phyloP scores from a whole-genome alignment of 2,113 vertebrate genomes.

The Neotoma lepida region DNA sequence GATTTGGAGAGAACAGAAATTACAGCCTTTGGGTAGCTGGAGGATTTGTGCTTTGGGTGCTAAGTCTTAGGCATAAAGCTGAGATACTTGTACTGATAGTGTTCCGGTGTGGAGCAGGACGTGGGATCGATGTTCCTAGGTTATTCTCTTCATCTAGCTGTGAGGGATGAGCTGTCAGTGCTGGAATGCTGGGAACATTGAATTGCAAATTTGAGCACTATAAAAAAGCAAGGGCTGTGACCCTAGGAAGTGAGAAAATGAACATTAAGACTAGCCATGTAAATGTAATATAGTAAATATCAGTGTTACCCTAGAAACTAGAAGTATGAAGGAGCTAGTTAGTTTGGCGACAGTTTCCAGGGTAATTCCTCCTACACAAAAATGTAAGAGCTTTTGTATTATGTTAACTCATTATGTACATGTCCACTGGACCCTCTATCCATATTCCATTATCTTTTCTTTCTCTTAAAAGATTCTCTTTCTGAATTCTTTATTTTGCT shows the following conservation, averaged over 20 bases:
- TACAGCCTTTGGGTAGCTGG: not conserved
- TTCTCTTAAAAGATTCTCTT: constrained; percentile 27
- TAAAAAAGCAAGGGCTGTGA: constrained; percentile 47
- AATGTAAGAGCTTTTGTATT: constrained; percentile 56
- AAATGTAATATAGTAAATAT: constrained; percentile 69
- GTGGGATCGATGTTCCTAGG: not conserved
- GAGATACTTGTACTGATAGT: constrained; percentile 2
- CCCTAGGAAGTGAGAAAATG: constrained; percentile 64
- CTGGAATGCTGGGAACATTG: constrained; percentile 45
- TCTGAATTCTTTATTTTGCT: constrained; percentile 58
- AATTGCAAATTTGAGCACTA: constrained; percentile 60
- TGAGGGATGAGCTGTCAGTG: constrained; percentile 17
- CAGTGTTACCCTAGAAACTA: constrained; percentile 71
- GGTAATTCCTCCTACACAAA: constrained; percentile 62
- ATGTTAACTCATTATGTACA: constrained; percentile 50
- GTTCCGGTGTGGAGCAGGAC: not conserved
- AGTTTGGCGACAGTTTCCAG: constrained; percentile 68
- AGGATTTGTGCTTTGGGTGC: constrained; percentile 42
- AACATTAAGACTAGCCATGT: constrained; percentile 43
- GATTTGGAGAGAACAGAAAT: constrained; percentile 56
- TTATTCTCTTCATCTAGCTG: constrained; percentile 34
- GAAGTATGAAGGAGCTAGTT: constrained; percentile 66
- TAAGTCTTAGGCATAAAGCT: constrained; percentile 13
- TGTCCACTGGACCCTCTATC: not conserved
- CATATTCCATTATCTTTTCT: not conserved